A percentile compares a stretch with the other conserved stretches of the same genome.
phyloP scores from a whole-genome alignment of 2,888 invertebrate species.

The Drosophila differens region DNA sequence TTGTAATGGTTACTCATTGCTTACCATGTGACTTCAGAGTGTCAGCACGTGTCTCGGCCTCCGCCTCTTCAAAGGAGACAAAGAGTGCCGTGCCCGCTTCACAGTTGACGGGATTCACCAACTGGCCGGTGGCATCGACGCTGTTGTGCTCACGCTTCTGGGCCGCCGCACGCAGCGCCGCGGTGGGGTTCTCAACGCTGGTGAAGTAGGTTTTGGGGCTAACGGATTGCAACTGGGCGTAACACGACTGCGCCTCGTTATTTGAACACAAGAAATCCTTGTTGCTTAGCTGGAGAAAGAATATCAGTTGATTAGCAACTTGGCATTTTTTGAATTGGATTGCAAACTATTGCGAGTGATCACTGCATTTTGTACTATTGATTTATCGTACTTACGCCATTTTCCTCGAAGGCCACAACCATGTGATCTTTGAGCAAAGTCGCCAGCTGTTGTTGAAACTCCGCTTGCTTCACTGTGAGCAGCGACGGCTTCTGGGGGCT shows the following conservation, averaged over 20 bases:
- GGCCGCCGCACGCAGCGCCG: conserved; percentile 86
- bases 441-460: conserved; percentile 71
- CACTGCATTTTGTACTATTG: neutral
- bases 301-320: neutral
- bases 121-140: conserved; percentile 69
- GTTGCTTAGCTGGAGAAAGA: conserved; percentile 84
- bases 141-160: conserved; percentile 82
- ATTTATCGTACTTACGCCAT: conserved; percentile 84
- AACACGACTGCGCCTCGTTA: conserved; percentile 83
- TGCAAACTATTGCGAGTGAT: neutral
- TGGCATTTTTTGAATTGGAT: neutral
- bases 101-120: conserved; percentile 77
- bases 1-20: neutral
- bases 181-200: conserved; percentile 88
- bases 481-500: conserved; percentile 78
- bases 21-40: conserved; percentile 83
- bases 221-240: conserved; percentile 84
- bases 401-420: conserved; percentile 86
- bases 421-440: conserved; percentile 79
- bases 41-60: conserved; percentile 86
- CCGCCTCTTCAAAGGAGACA: conserved; percentile 87
- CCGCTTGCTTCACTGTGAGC: conserved; percentile 69
- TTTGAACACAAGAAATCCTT: conserved; percentile 86
- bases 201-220: conserved; percentile 87
- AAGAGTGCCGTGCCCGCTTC: conserved; percentile 86